A percentile compares a stretch with the other conserved stretches of the same genome.
Conservation (phyloP, 2,797 vertebrate genomes). For the Scleropages formosus region DNA sequence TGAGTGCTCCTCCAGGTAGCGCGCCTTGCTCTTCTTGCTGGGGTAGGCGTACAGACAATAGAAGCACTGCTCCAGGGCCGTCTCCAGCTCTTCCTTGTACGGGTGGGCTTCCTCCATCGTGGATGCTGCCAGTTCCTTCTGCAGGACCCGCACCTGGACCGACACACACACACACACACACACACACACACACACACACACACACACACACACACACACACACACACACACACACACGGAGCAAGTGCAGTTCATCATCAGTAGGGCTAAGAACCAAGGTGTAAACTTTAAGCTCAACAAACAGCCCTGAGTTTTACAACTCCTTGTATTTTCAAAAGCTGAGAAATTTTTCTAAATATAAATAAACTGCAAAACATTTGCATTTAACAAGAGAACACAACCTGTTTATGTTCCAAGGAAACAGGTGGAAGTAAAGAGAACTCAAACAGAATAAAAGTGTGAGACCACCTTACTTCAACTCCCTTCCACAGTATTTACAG, state of each 20-base stretch:
- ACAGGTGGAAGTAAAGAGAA: no score
- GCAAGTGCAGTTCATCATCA: not conserved
- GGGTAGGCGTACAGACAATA: constrained; percentile 93
- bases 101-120: constrained; percentile 77
- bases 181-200: not conserved
- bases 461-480: no score
- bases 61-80: constrained; percentile 92
- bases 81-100: constrained; percentile 94
- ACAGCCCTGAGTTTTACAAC: no score
- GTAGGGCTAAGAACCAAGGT: no score
- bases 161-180: constrained; percentile 14
- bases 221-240: not conserved
- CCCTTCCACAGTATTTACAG: no score
- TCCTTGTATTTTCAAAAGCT: no score
- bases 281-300: no score
- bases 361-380: no score
- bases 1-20: constrained; percentile 94
- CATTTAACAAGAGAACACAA: no score
- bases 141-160: constrained; percentile 80
- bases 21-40: constrained; percentile 96
- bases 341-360: no score
- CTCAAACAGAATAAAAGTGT: no score
- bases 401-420: no score
- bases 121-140: constrained; percentile 81
- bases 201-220: not conserved